These are phyloP conservation scores for Phalera bucephala DNA, from an alignment of 2,888 invertebrate species.

Conservation along the genomic window DNA sequence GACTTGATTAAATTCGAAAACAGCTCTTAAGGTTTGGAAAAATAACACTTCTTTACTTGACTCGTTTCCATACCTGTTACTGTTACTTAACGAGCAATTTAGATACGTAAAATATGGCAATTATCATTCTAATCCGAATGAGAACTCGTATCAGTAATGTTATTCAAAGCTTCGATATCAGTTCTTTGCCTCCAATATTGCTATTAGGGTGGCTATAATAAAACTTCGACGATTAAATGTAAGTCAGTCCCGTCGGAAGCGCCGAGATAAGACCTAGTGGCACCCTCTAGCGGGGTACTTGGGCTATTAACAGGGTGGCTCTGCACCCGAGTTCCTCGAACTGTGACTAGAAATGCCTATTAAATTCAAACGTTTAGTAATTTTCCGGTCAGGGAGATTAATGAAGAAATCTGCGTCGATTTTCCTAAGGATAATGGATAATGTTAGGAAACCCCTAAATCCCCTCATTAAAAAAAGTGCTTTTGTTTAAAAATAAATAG, in stretches of 20 bases:
- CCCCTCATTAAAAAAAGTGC: too few species aligned
- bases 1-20: slow-evolving; percentile 19
- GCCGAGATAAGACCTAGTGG: slow-evolving; percentile 71
- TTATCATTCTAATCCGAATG: slow-evolving; percentile 22
- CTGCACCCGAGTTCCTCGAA: slow-evolving; percentile 47
- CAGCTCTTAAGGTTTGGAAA: slow-evolving; percentile 8
- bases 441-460: too few species aligned
- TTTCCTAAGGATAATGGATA: too few species aligned
- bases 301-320: slow-evolving; percentile 70
- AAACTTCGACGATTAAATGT: slow-evolving; percentile 80
- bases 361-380: slow-evolving; percentile 41
- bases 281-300: slow-evolving; percentile 65
- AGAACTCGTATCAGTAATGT: slow-evolving; percentile 44
- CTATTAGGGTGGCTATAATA: slow-evolving; percentile 71
- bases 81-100: slow-evolving; percentile 22
- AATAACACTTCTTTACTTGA: slow-evolving; percentile 12
- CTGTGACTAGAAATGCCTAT: slow-evolving; percentile 58
- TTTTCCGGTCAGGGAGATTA: too few species aligned
- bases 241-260: slow-evolving; percentile 66
- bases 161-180: slow-evolving; percentile 54
- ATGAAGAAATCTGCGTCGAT: too few species aligned
- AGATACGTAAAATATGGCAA: slow-evolving; percentile 17
- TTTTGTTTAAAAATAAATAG: too few species aligned
- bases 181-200: slow-evolving; percentile 61
- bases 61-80: slow-evolving; percentile 23